These are phyloP conservation scores for Kobus ellipsiprymnus DNA, from an alignment of 2,113 vertebrate species.

Conservation along the genomic window DNA sequence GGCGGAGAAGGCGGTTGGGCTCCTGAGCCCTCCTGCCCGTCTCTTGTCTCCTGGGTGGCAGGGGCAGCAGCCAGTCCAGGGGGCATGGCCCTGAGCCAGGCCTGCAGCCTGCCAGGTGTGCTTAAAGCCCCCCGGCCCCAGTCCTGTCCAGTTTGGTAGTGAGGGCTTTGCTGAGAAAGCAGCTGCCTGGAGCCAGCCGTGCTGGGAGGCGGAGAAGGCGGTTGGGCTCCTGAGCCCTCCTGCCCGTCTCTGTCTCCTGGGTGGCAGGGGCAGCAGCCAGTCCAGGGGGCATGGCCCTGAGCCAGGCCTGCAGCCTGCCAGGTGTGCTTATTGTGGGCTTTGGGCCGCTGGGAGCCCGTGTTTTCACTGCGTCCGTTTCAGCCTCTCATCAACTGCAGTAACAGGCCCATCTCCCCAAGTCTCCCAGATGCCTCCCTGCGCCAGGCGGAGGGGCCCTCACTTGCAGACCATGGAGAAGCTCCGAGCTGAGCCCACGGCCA, in stretches of 20 bases:
- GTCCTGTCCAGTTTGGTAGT: background rate
- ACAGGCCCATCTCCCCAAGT: background rate
- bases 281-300: background rate
- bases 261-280: background rate
- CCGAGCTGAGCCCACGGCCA: background rate
- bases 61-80: background rate
- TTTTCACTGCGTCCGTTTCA: background rate
- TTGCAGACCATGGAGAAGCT: background rate
- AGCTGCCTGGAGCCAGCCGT: background rate
- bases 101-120: background rate
- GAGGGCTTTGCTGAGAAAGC: conserved; percentile 6
- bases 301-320: background rate
- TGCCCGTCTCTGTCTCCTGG: background rate
- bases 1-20: accelerated
- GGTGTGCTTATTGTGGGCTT: background rate
- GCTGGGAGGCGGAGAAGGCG: background rate
- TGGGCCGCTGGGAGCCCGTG: background rate
- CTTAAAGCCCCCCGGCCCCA: background rate
- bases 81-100: background rate
- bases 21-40: background rate
- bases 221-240: background rate
- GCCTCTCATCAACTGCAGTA: background rate
- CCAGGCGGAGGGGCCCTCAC: background rate
- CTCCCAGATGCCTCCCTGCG: accelerated
- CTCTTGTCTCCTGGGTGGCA: background rate